phyloP scores from a whole-genome alignment of 92 coral and sea anemone genomes.

The Phenganax stokvisi region DNA sequence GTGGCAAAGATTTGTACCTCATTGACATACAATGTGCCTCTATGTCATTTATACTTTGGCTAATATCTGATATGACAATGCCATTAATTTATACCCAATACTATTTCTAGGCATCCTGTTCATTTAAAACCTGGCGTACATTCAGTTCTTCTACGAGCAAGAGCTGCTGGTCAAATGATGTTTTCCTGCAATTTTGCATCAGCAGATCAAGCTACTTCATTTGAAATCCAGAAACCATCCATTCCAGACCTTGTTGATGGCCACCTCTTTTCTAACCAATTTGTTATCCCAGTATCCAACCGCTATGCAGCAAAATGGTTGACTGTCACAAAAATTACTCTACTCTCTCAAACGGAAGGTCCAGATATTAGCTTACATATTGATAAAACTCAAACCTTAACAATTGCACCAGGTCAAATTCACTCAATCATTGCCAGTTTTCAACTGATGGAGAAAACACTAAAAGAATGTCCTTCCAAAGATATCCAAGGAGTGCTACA shows the following conservation, averaged over 20 bases:
- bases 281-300: conserved; percentile 66
- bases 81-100: too few species aligned
- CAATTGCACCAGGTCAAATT: conserved; percentile 85
- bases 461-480: conserved; percentile 11
- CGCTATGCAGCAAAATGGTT: conserved; percentile 66
- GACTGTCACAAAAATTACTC: conserved; percentile 58
- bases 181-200: conserved; percentile 59
- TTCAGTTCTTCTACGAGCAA: conserved; percentile 62
- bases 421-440: conserved; percentile 54
- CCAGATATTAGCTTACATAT: conserved; percentile 44
- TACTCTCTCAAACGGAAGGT: conserved; percentile 38
- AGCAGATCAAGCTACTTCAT: conserved; percentile 46
- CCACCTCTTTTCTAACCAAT: conserved; percentile 56
- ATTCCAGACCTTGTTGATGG: conserved; percentile 88
- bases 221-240: conserved; percentile 56
- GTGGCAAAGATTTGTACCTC: conserved; percentile 17
- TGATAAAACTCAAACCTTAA: conserved; percentile 36
- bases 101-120: conserved; percentile 65
- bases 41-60: too few species aligned
- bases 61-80: too few species aligned
- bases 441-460: conserved; percentile 47
- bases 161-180: conserved; percentile 60
- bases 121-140: conserved; percentile 71
- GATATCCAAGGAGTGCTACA: conserved; percentile 49
- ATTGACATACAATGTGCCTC: too few species aligned